A percentile compares a stretch with the other conserved stretches of the same genome.
These are phyloP conservation scores for Pipistrellus nathusii DNA, from an alignment of 2,797 vertebrate genomes.

Conservation along the genomic window DNA sequence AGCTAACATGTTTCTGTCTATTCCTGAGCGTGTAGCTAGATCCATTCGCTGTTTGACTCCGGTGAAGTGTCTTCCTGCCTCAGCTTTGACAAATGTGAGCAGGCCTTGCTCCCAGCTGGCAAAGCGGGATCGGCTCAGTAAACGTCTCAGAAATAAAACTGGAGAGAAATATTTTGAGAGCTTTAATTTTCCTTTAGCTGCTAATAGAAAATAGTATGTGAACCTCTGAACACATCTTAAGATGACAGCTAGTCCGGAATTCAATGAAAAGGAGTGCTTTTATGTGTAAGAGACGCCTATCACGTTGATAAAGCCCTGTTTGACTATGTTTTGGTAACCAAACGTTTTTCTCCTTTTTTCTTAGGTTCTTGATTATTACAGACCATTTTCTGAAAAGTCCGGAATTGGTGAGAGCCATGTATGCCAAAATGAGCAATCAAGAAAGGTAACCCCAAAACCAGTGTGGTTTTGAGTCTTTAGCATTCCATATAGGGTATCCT, in stretches of 20 bases:
- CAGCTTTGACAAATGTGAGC: neutral
- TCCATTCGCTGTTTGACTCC: neutral
- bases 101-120: neutral
- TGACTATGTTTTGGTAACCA: constrained; percentile 63
- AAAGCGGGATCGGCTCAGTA: neutral
- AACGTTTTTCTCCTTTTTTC: constrained; percentile 17
- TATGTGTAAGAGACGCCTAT: neutral
- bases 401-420: constrained; percentile 92
- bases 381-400: constrained; percentile 94
- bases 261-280: neutral
- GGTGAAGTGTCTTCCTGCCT: neutral
- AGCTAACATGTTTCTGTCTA: neutral
- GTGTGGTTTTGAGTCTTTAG: constrained; percentile 83
- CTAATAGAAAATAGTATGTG: neutral
- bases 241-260: neutral
- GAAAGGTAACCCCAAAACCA: constrained; percentile 92
- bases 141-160: constrained; percentile 3
- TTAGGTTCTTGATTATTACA: constrained; percentile 95
- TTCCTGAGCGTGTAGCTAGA: neutral
- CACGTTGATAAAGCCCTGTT: neutral
- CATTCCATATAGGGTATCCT: constrained; percentile 84
- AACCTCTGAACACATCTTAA: constrained; percentile 18
- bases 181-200: neutral
- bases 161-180: neutral
- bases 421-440: constrained; percentile 92